Evolutionary conservation across 2,113 vertebrate species (phyloP), one percentile per base, ranked within the genome.

Genomic region (Oncorhynchus keta): DNA sequence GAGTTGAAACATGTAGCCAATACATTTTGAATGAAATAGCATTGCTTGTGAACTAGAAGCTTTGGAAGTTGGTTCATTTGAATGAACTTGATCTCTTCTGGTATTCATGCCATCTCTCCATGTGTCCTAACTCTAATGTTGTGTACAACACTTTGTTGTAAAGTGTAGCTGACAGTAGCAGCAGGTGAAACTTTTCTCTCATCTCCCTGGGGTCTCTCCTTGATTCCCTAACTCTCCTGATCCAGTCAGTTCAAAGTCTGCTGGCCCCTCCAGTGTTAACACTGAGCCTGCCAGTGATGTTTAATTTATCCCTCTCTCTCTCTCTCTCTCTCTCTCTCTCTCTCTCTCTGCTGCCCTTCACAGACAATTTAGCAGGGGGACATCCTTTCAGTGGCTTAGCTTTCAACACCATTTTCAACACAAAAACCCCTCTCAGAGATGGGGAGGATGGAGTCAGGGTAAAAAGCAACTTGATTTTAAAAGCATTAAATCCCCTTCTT

Each of bases 351-450:
- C 67, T 70, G 87, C 88, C 89, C 86, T 91, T 92, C 88, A 85
- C 49, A 61, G 85, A 76, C 82, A 86, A 86, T 91, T 90, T 88
- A 85, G 72, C 69, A 78, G 79, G 77, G 73, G 82, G 80, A 72
- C 75, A 84, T 87, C 73, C 79, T 79, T 76, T 80, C 79, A 87
- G 73, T 73, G 76, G 80, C 78, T 55, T 1, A 81, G 86, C 78
- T 73, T 84, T 83, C 79, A 81, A 73, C 80, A 85, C 71, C 76
- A 75, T 84, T 88, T 88, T 85, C 65, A 78, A 81, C 77, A 88
- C 67, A 84, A 65, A 39, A 83, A 83, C 30, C 49, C 84, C 66
- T 11, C 51, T 30, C 22, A 74, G 77, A 85, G 73, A 81, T 68
- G 5, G 61, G 28, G 66, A 45, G 70, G 32, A 20, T 79, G 74